Evolutionary conservation across 1,140 invertebrate species (phyloP), one percentile per base, ranked within the genome.

Genomic region (Paracyclopina nana): DNA sequence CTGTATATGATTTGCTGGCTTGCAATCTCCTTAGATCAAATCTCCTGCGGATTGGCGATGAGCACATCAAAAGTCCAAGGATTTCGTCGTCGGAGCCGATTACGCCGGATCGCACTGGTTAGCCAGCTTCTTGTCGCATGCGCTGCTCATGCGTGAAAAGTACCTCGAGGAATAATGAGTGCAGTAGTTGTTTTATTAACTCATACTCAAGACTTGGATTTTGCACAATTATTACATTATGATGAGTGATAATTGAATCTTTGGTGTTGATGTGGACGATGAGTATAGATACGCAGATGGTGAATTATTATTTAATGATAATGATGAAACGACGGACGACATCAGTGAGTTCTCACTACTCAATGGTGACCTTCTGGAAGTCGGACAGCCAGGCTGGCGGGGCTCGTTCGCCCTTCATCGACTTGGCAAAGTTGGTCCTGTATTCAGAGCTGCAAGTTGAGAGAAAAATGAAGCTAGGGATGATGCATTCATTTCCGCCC

Each of bases 91-190:
- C 4, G 46, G 46, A 26, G 29, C 24, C 29, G 46, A 48, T 48
- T 48, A 48, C 29, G 46, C 46, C n/a, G 46, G 46, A 8, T 25
- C 46, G 16, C 46, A 48, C 29, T 48, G 46, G 46, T 48, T 48
- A 27, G 46, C 46, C 22, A 27, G 24, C 9, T 48, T 48, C 22
- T 29, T 48, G n/a, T 48, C 29, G 9, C n/a, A 48, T 48, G 46
- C 46, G 2, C 22, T 48, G 20, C 34, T 16, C 14, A 20, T 38
- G 34, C 2, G 34, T 16, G 34, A 38, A 20, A n/a, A 38, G 14
- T n/a, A n/a, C 34, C 34, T 38, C 4, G 34, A 38, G 9, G 34
- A 38, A 3, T n/a, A n/a, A n/a, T n/a, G n/a, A n/a, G n/a, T n/a
- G n/a, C n/a, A n/a, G n/a, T n/a, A n/a, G n/a, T n/a, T n/a, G n/a